A percentile compares a stretch with the other conserved stretches of the same genome.
Conservation (phyloP, 1,140 invertebrate genomes). For the Diachasmimorpha longicaudata region DNA sequence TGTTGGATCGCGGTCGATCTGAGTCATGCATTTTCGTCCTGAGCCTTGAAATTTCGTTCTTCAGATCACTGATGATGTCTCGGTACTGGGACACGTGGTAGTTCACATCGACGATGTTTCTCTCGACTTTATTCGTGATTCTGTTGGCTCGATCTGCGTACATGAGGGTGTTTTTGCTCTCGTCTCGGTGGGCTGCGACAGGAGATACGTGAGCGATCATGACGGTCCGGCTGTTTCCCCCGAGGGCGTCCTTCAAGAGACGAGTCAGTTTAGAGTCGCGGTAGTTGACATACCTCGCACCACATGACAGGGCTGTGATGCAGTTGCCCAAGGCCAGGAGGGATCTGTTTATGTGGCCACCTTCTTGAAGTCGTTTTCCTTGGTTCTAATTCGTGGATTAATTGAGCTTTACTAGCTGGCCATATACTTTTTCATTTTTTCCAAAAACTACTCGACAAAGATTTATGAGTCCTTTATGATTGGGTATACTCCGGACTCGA, state of each 20-base stretch:
- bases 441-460: too few species aligned
- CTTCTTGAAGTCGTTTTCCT: slow-evolving; percentile 90
- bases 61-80: slow-evolving; percentile 79
- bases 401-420: neutral
- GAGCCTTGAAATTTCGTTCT: slow-evolving; percentile 84
- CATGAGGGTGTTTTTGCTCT: slow-evolving; percentile 83
- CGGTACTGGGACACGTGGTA: slow-evolving; percentile 85
- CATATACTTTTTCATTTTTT: too few species aligned
- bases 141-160: slow-evolving; percentile 93
- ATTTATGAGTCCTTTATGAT: too few species aligned
- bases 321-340: slow-evolving; percentile 92
- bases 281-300: slow-evolving; percentile 91
- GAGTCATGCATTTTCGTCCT: slow-evolving; percentile 77
- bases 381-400: slow-evolving; percentile 67
- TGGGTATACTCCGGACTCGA: too few species aligned
- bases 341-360: slow-evolving; percentile 93
- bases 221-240: slow-evolving; percentile 89
- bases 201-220: slow-evolving; percentile 97
- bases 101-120: slow-evolving; percentile 80
- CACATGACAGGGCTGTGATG: slow-evolving; percentile 89
- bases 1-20: slow-evolving; percentile 65
- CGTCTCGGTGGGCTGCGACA: slow-evolving; percentile 78
- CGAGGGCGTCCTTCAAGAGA: slow-evolving; percentile 83
- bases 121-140: slow-evolving; percentile 81
- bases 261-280: slow-evolving; percentile 93